Base-by-base conservation (phyloP, 2,888 invertebrate species). In the Candidula unifasciata region DNA sequence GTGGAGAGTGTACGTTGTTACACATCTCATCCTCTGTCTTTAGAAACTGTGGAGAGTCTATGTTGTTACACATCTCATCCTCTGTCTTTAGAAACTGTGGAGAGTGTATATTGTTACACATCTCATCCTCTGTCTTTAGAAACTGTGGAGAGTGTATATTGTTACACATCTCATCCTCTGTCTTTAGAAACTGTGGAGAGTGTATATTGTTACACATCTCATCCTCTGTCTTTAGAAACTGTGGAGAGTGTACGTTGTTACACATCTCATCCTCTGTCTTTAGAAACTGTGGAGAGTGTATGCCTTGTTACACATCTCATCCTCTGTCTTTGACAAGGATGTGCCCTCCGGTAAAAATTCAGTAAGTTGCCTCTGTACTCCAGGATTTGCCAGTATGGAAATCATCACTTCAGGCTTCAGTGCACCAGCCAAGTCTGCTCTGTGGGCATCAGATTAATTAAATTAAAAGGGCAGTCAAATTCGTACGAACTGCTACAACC, bases 81-180 rank as follows among this genome's bases (percentile, higher is more conserved):
- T n/a, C n/a, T n/a, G n/a, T n/a, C 95, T 97, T 97, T 93, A 97
- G 96, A 95, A 97, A 97, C 95, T 98, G 98, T 90, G 98, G 98
- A 88, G 98, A 97, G 92, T 96, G 96, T 93, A 98, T 95, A 89
- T 98, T 98, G 90, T 96, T 96, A 94, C 96, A 96, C 92, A n/a
- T n/a, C n/a, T n/a, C n/a, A n/a, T n/a, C n/a, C n/a, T n/a, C n/a
- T n/a, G n/a, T n/a, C 95, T 97, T 97, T 93, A 97, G 96, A 95
- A 97, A 97, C 95, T 98, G 98, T 90, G 98, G 98, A 88, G 98
- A 97, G 92, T 96, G 96, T 93, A 98, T 95, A 89, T 98, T 98
- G 90, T 96, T 96, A 94, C 96, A 96, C 92, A n/a, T n/a, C n/a
- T n/a, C n/a, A n/a, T n/a, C n/a, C n/a, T n/a, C n/a, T n/a, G n/a